Conservation (phyloP, 2,888 invertebrate genomes). For the Drosophila mercatorum region DNA sequence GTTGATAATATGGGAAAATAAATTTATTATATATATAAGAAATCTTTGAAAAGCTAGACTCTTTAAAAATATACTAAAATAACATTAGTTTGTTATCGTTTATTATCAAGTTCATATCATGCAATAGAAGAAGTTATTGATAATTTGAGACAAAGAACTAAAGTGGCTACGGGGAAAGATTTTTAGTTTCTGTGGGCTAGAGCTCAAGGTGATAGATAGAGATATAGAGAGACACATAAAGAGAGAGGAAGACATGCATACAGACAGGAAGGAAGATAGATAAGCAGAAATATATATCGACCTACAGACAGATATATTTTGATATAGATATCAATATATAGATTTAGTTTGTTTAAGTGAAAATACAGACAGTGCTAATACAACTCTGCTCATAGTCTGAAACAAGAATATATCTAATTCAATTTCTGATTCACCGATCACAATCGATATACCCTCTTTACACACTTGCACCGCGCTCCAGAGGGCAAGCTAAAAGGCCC, state of each 20-base stretch:
- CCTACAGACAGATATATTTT: background rate
- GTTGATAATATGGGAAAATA: background rate
- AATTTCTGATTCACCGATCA: background rate
- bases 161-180: background rate
- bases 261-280: too few species aligned
- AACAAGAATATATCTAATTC: background rate
- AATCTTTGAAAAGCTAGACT: too few species aligned
- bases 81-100: background rate
- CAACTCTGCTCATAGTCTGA: too few species aligned
- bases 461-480: background rate
- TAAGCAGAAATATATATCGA: background rate
- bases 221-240: background rate
- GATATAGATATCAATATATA: too few species aligned
- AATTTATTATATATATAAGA: background rate
- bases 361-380: background rate
- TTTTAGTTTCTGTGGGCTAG: background rate
- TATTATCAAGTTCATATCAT: background rate
- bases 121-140: background rate
- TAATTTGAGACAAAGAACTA: background rate
- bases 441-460: background rate
- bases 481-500: conserved; percentile 24
- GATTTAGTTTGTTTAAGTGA: too few species aligned
- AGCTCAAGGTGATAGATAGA: background rate
- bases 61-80: background rate
- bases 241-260: background rate